phyloP scores from a whole-genome alignment of 2,113 vertebrate species.

The Acanthochromis polyacanthus region DNA sequence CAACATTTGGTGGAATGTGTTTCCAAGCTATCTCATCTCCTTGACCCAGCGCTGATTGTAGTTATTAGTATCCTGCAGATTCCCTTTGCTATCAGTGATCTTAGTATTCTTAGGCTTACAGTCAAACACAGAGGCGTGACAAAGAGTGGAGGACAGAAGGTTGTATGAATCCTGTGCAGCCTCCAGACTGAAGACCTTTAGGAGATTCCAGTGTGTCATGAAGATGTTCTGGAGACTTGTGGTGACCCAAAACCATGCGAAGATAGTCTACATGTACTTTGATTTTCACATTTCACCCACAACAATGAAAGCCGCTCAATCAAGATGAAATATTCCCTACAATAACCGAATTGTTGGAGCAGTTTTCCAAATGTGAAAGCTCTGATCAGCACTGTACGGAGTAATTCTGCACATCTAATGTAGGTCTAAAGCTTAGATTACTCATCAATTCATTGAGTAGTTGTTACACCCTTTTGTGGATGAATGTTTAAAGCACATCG shows the following conservation, averaged over 20 bases:
- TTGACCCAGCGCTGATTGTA: conserved; percentile 50
- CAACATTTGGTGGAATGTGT: conserved; percentile 60
- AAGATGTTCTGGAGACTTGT: background rate
- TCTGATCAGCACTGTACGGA: too few relatives aligned
- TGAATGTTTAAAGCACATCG: too few relatives aligned
- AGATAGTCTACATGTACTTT: background rate
- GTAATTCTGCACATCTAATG: too few relatives aligned
- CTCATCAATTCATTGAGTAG: too few relatives aligned
- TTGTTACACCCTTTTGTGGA: too few relatives aligned
- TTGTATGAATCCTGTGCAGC: background rate
- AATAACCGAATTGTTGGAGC: too few relatives aligned
- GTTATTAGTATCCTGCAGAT: conserved; percentile 37
- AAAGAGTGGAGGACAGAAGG: background rate
- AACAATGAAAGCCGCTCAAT: too few relatives aligned
- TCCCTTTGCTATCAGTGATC: background rate
- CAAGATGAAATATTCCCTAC: too few relatives aligned
- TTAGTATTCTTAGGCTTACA: background rate
- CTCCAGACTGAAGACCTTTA: background rate
- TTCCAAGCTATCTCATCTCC: conserved; percentile 58
- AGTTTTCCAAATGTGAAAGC: too few relatives aligned
- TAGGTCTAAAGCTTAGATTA: too few relatives aligned
- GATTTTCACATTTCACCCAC: too few relatives aligned
- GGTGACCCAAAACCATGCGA: background rate
- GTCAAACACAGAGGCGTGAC: background rate
- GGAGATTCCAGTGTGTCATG: background rate